Conservation (phyloP, 1,140 invertebrate species). For the Drosophila pachea region DNA sequence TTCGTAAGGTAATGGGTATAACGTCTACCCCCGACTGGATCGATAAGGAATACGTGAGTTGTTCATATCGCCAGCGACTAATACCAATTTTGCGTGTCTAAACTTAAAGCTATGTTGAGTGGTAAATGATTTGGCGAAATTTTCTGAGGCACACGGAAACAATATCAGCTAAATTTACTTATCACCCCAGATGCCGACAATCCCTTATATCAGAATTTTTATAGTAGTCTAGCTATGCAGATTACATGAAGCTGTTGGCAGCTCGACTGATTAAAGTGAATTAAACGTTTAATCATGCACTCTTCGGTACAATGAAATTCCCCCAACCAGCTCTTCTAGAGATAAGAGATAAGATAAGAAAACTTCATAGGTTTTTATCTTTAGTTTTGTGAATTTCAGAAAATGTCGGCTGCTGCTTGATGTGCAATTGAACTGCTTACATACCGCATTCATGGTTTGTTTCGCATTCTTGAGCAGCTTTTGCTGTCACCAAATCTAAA, state of each 20-base stretch:
- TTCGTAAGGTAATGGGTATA: not conserved
- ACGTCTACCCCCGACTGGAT: conserved; percentile 7
- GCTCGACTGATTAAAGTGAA: not conserved
- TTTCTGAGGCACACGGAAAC: conserved; percentile 34
- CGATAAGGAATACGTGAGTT: conserved; percentile 67
- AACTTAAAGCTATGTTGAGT: conserved; percentile 9
- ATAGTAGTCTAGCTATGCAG: not conserved
- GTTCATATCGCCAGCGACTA: conserved; percentile 26
- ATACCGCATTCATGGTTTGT: not conserved
- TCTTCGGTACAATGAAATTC: no score
- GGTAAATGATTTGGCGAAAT: conserved; percentile 8
- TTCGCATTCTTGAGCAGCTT: no score
- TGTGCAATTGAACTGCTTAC: not conserved
- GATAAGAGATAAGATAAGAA: no score
- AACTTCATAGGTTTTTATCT: not conserved
- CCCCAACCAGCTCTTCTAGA: no score
- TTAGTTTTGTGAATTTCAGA: not conserved
- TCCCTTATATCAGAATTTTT: not conserved
- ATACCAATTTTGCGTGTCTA: conserved; percentile 20
- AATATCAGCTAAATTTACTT: conserved; percentile 5
- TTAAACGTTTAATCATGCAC: not conserved
- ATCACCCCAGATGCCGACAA: not conserved
- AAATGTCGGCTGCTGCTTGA: not conserved
- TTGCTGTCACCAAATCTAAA: no score
- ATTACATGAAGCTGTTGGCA: not conserved